A percentile compares a stretch with the other conserved stretches of the same genome.
Conservation (phyloP, 2,888 invertebrate species). For the Dorcus parallelipipedus region DNA sequence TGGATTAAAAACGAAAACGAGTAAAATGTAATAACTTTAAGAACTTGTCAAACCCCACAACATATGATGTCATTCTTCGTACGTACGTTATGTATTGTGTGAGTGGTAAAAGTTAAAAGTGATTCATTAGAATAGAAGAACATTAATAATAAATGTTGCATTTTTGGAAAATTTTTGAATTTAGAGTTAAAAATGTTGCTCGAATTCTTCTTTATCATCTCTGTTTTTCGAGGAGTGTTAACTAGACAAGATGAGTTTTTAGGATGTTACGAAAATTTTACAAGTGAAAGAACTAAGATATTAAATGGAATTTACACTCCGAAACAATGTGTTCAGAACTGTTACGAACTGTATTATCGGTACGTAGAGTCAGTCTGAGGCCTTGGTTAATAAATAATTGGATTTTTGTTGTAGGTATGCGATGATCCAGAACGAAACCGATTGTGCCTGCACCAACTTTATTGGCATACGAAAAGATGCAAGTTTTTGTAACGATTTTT, state of each 20-base stretch:
- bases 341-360: conserved; percentile 34
- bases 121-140: too few relatives aligned
- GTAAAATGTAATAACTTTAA: too few relatives aligned
- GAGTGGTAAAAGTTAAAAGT: too few relatives aligned
- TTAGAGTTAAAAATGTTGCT: too few relatives aligned
- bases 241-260: conserved; percentile 16
- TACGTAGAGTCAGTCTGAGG: conserved; percentile 9
- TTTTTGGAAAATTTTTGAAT: too few relatives aligned
- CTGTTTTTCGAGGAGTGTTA: too few relatives aligned
- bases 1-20: too few relatives aligned
- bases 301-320: conserved; percentile 21
- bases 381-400: background rate
- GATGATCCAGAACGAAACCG: conserved; percentile 27
- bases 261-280: conserved; percentile 35
- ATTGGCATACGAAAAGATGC: conserved; percentile 35
- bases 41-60: too few relatives aligned
- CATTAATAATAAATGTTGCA: too few relatives aligned
- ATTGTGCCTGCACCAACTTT: conserved; percentile 39
- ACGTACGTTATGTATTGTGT: too few relatives aligned
- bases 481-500: conserved; percentile 26
- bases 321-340: conserved; percentile 31
- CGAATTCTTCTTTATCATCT: too few relatives aligned
- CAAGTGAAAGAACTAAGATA: conserved; percentile 20
- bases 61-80: too few relatives aligned
- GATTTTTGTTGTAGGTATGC: conserved; percentile 33